Percentiles rank a stretch among this genome's conserved stretches.
Evolutionary conservation across 1,140 invertebrate genomes (phyloP).

Genomic region (Pogonomyrmex californicus): DNA sequence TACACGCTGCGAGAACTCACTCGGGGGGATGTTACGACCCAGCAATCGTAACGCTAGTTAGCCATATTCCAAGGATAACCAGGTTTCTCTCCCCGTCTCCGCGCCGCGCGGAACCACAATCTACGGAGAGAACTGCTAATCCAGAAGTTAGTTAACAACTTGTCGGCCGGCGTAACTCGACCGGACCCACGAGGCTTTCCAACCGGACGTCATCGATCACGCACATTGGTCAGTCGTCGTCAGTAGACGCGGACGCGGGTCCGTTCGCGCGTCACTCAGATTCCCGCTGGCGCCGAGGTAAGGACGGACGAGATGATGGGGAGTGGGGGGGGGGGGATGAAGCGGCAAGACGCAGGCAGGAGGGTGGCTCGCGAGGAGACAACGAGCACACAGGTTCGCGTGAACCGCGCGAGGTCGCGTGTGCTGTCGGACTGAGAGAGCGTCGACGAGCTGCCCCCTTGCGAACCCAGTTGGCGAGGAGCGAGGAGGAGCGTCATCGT

Average conservation of each 20-base stretch:
- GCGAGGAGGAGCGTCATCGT: slow-evolving; percentile 73
- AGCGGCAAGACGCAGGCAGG: background rate
- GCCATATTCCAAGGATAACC: slow-evolving; percentile 23
- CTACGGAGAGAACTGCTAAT: slow-evolving; percentile 16
- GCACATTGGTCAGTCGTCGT: background rate
- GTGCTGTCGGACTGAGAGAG: slow-evolving; percentile 75
- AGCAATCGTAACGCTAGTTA: slow-evolving; percentile 1
- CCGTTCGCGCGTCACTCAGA: background rate
- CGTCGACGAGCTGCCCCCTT: slow-evolving; percentile 72
- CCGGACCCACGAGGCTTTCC: background rate
- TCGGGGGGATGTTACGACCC: background rate
- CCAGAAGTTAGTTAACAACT: slow-evolving; percentile 32
- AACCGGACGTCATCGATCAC: background rate
- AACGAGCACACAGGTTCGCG: slow-evolving; percentile 28
- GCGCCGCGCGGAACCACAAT: background rate
- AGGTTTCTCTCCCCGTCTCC: background rate
- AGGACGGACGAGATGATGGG: background rate
- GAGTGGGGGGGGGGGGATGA: no score
- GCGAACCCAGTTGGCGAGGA: slow-evolving; percentile 70
- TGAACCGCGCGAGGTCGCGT: slow-evolving; percentile 77
- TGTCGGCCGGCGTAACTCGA: background rate
- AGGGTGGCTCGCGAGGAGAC: background rate
- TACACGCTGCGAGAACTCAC: slow-evolving; percentile 29
- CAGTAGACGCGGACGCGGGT: background rate
- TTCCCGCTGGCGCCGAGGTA: background rate